Percentiles rank a stretch among this genome's conserved stretches.
These are phyloP conservation scores for Siniperca obscura DNA, from an alignment of 2,797 vertebrate species.

Conservation along the genomic window DNA sequence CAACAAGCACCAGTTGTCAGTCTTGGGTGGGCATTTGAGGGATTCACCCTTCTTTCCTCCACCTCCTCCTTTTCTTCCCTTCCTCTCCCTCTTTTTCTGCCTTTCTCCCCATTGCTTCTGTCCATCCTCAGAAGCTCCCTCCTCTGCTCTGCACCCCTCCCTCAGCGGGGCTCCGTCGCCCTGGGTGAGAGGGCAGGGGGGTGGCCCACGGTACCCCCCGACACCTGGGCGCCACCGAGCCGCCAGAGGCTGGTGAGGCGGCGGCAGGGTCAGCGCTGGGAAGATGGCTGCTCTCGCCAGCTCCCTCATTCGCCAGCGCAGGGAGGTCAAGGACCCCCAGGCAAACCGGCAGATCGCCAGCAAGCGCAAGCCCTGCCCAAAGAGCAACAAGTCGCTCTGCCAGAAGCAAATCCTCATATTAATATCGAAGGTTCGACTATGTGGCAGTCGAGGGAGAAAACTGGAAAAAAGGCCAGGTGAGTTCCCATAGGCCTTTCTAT, in stretches of 20 bases:
- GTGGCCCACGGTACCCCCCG: conserved; percentile 83
- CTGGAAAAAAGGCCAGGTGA: conserved; percentile 90
- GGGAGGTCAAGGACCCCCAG: conserved; percentile 92
- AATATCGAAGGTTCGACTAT: conserved; percentile 93
- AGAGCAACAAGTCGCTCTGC: conserved; percentile 93
- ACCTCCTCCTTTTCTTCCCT: conserved; percentile 31
- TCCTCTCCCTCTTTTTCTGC: conserved; percentile 47
- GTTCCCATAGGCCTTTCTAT: conserved; percentile 60
- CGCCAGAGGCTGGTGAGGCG: conserved; percentile 72
- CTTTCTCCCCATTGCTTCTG: conserved; percentile 11
- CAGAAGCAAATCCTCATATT: conserved; percentile 93
- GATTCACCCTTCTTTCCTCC: conserved; percentile 46
- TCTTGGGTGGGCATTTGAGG: conserved; percentile 52
- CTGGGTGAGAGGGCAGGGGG: conserved; percentile 83
- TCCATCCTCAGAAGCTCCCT: conserved; percentile 45
- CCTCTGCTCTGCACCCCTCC: conserved; percentile 60
- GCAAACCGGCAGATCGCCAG: conserved; percentile 88
- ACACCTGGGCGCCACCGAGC: conserved; percentile 77
- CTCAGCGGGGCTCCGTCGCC: conserved; percentile 76
- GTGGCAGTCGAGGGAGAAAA: conserved; percentile 88
- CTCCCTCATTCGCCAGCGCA: conserved; percentile 91
- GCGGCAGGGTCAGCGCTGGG: conserved; percentile 70
- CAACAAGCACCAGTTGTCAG: neutral
- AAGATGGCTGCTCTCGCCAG: conserved; percentile 94
- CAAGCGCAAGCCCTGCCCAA: conserved; percentile 91